Evolutionary conservation across 2,113 vertebrate species (phyloP).

Genomic region (Sapajus apella): DNA sequence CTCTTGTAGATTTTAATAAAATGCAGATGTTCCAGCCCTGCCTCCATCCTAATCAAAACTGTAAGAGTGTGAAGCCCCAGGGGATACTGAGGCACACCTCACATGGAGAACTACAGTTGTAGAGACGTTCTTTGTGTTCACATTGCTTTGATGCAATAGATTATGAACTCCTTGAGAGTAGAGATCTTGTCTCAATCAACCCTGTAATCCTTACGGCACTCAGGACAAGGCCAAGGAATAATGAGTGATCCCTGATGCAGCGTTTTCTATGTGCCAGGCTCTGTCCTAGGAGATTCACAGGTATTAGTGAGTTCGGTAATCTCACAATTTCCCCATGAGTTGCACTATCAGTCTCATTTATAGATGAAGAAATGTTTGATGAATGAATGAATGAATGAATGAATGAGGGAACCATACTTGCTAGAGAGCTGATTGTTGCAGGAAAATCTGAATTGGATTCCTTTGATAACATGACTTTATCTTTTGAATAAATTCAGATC

Average conservation of each 20-base stretch:
- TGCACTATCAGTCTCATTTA: neutral
- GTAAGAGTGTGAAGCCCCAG: neutral
- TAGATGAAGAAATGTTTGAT: conserved; percentile 15
- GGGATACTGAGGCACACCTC: neutral
- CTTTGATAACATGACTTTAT: conserved; percentile 5
- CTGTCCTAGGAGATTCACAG: neutral
- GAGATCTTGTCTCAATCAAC: neutral
- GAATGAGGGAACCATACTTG: conserved; percentile 7
- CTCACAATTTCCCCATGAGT: neutral
- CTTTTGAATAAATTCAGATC: neutral
- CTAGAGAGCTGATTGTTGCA: neutral
- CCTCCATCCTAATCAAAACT: neutral
- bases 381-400: conserved; percentile 29
- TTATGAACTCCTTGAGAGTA: neutral
- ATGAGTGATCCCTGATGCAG: fast-evolving
- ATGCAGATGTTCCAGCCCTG: neutral
- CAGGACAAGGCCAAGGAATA: too few species aligned
- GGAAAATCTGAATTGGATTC: neutral
- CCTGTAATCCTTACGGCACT: neutral
- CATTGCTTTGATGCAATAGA: neutral
- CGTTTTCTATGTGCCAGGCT: fast-evolving
- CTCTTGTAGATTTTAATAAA: neutral
- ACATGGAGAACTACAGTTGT: neutral
- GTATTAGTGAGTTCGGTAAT: neutral
- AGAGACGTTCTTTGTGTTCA: neutral